Base-by-base conservation (phyloP, 2,797 vertebrate species). In the Macropodus opercularis region DNA sequence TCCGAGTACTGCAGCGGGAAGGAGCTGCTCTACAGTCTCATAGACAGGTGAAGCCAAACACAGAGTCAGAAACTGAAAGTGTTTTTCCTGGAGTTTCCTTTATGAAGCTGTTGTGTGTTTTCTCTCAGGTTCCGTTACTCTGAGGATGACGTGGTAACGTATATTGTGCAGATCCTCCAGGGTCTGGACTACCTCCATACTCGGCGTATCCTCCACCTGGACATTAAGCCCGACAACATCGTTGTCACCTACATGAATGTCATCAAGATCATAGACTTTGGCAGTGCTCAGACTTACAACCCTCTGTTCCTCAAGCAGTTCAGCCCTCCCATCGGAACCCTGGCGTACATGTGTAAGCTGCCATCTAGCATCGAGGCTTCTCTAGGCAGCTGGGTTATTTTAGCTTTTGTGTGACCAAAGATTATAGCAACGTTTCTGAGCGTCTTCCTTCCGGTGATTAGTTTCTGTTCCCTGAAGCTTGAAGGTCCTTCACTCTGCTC, bases 311-410 rank as follows among this genome's bases (percentile, higher is more conserved):
- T 98, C 81, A 94, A 93, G 70, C 94, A 95, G 65, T 94, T 97
- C 63, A 94, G 90, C 54, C 93, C 92, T 50, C 94, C 95, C 5
- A 90, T 95, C 0, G 97, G 97, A 79, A 98, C 96, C 0, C 86
- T 96, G 79, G 97, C 98, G 85, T 96, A 94, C 68, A 98, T 97
- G 96, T 95, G 98, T 99, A 91, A 94, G 96, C n/a, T n/a, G n/a
- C n/a, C n/a, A 23, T 50, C 17, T 8, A 3, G 26, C 24, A 27
- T 32, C 12, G 19, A 19, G 39, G 22, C 48, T 51, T 8, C 5
- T 31, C 3, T 18, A 5, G 3, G 17, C n/a, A n/a, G n/a, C n/a
- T n/a, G n/a, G 22, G 15, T 29, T 14, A 47, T 43, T 3, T 41
- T 40, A 49, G 13, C 6, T 10, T 11, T 31, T 31, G 10, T 31